Base-by-base conservation (phyloP, 2,797 vertebrate genomes). In the Streptopelia turtur region DNA sequence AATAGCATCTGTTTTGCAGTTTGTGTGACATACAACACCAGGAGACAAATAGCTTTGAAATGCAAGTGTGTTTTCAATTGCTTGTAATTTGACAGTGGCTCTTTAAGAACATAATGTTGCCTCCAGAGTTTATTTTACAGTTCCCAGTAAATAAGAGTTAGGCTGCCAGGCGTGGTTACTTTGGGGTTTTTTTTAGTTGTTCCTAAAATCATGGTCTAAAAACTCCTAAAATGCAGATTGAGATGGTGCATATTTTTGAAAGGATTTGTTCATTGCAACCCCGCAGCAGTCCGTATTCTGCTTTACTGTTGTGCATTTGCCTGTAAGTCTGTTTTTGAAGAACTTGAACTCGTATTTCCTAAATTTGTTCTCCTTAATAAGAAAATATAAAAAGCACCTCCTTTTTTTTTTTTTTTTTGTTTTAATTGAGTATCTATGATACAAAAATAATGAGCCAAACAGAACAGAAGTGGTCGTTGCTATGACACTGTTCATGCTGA, bases 71-170 rank as follows among this genome's bases (percentile, higher is more conserved):
- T 74, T 92, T 87, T 86, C 65, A 68, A 30, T 66, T 86, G 69
- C 23, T 76, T 89, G 85, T 87, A 75, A 69, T 91, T 94, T 81
- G 85, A 86, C 83, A 69, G 74, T 52, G 66, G 76, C 89, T 89
- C 50, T 87, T 94, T 91, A 76, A 83, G 84, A 91, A 50, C 45
- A 64, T 78, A 88, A 82, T 49, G 56, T 87, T 95, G 85, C 84
- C 70, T 83, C 33, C 43, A 64, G 74, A 87, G 49, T 90, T 94
- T 82, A 88, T 93, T 96, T 93, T 95, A 75, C 64, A 61, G 50
- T 74, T 79, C 90, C 41, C 74, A 76, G 79, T 92, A 97, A 96
- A 63, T 91, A 90, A 70, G 43, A 88, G 74, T 65, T 86, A 84
- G 23, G n/a, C 83, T 95, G 70, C 90, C 85, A 94, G 83, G 77